Evolutionary conservation across 2,888 invertebrate genomes (phyloP).

Genomic region (Tromatobia lineatoria): DNA sequence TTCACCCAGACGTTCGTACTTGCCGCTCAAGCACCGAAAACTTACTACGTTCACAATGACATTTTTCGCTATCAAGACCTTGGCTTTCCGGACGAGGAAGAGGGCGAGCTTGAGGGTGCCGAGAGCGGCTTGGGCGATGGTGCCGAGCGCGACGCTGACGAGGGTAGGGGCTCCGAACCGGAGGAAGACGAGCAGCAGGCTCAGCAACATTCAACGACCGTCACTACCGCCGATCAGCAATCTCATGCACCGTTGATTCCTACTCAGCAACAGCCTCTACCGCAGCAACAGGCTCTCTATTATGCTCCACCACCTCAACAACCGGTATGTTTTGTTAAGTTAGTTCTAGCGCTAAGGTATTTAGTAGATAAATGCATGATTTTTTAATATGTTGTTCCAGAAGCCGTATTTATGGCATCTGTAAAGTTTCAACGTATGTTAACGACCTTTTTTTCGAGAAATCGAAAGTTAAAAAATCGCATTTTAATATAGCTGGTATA

Average conservation of each 20-base stretch:
- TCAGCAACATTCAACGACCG: slow-evolving; percentile 76
- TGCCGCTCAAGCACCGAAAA: slow-evolving; percentile 97
- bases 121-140: slow-evolving; percentile 79
- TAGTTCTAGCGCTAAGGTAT: too few relatives aligned
- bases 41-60: slow-evolving; percentile 99
- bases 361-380: too few relatives aligned
- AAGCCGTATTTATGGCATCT: too few relatives aligned
- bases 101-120: slow-evolving; percentile 79
- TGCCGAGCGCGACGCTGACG: slow-evolving; percentile 87
- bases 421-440: too few relatives aligned
- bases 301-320: slow-evolving; percentile 76
- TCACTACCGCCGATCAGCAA: slow-evolving; percentile 75
- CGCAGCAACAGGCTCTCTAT: slow-evolving; percentile 75
- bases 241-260: slow-evolving; percentile 70
- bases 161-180: slow-evolving; percentile 89
- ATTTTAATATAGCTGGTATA: too few relatives aligned
- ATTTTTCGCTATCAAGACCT: slow-evolving; percentile 98
- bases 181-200: slow-evolving; percentile 88
- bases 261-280: slow-evolving; percentile 69
- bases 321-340: slow-evolving; percentile 65
- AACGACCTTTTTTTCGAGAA: too few relatives aligned
- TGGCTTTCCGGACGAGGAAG: slow-evolving; percentile 83
- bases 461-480: too few relatives aligned
- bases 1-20: slow-evolving; percentile 99
- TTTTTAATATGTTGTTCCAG: too few relatives aligned